A percentile compares a stretch with the other conserved stretches of the same genome.
These are phyloP conservation scores for Pangasius macronema DNA, from an alignment of 2,797 vertebrate species.

Conservation along the genomic window DNA sequence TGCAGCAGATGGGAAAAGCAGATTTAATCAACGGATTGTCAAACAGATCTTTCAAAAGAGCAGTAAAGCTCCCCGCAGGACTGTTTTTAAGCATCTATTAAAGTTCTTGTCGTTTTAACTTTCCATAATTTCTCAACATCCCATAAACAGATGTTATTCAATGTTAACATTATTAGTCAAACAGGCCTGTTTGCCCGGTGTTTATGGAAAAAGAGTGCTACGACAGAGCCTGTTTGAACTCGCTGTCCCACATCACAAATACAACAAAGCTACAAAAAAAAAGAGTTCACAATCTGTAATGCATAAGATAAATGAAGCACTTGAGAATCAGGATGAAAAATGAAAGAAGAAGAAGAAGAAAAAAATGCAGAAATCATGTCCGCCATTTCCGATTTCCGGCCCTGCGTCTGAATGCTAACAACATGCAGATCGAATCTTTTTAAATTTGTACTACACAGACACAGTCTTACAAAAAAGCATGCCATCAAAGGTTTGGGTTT, in stretches of 20 bases:
- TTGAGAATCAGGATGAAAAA: conserved; percentile 5
- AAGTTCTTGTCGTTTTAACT: conserved; percentile 54
- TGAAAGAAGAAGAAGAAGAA: neutral
- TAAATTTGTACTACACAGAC: conserved; percentile 7
- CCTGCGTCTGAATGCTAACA: conserved; percentile 17
- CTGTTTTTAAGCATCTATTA: conserved; percentile 53
- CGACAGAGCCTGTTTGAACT: conserved; percentile 48
- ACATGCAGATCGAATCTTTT: neutral
- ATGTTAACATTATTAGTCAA: conserved; percentile 59
- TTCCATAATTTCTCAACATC: conserved; percentile 58
- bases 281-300: conserved; percentile 30
- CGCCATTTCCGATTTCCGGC: neutral
- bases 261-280: conserved; percentile 35
- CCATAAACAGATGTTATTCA: conserved; percentile 59
- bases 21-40: conserved; percentile 51
- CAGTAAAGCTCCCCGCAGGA: conserved; percentile 42
- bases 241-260: conserved; percentile 38
- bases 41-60: conserved; percentile 53
- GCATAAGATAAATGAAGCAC: conserved; percentile 18
- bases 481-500: conserved; percentile 17
- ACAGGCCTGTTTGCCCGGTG: conserved; percentile 49
- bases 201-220: conserved; percentile 54
- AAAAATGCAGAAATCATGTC: neutral
- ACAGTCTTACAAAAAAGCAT: neutral
- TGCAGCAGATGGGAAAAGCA: conserved; percentile 45